Conservation (phyloP, 1,140 invertebrate genomes). For the Drosophila ercepeae region DNA sequence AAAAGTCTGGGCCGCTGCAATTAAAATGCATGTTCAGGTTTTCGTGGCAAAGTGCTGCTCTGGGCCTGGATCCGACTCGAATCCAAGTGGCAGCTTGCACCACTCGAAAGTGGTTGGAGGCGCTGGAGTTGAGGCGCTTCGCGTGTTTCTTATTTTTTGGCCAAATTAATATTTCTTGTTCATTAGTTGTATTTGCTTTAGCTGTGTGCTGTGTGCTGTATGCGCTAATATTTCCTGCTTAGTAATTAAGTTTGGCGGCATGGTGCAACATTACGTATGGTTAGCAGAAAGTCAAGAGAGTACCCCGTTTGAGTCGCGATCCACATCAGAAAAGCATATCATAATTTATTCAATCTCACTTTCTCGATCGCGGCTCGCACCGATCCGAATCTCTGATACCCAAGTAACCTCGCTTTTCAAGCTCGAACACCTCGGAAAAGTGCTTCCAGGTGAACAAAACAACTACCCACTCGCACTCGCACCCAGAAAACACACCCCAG, state of each 20-base stretch:
- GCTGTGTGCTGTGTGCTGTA: slow-evolving; percentile 39
- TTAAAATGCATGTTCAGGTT: slow-evolving; percentile 80
- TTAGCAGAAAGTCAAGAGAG: slow-evolving; percentile 41
- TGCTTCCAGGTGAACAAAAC: slow-evolving; percentile 8
- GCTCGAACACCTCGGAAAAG: slow-evolving; percentile 30
- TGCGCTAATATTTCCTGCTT: slow-evolving; percentile 75
- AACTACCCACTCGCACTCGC: background rate
- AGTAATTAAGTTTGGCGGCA: slow-evolving; percentile 64
- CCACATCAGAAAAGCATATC: background rate
- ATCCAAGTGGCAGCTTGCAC: slow-evolving; percentile 16
- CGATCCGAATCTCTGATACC: slow-evolving; percentile 2
- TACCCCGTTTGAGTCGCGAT: no score
- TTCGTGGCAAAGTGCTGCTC: slow-evolving; percentile 63
- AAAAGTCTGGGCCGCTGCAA: slow-evolving; percentile 53
- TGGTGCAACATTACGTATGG: slow-evolving; percentile 71
- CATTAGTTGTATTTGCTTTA: slow-evolving; percentile 79
- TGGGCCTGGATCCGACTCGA: slow-evolving; percentile 19
- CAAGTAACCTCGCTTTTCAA: slow-evolving; percentile 5
- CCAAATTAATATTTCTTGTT: slow-evolving; percentile 80
- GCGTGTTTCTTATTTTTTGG: slow-evolving; percentile 64
- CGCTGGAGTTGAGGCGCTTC: slow-evolving; percentile 12
- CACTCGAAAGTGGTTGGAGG: slow-evolving; percentile 67
- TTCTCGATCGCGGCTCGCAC: background rate
- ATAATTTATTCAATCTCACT: background rate
- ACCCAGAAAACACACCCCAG: background rate